phyloP scores from a whole-genome alignment of 2,113 vertebrate genomes.

The Gopherus evgoodei region DNA sequence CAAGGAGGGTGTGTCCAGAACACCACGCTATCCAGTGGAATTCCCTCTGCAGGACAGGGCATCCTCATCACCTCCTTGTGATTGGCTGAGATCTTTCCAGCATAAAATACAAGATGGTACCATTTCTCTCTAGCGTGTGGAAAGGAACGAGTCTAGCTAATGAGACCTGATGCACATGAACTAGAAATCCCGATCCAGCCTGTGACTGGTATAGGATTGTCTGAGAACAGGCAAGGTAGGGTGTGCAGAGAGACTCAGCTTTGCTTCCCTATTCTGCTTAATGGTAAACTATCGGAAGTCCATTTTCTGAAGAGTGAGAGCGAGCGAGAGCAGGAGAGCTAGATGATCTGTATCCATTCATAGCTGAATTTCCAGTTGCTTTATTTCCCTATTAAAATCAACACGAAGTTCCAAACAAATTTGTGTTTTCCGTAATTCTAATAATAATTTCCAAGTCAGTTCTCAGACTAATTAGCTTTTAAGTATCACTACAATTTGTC shows the following conservation, averaged over 20 bases:
- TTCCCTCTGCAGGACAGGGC: background rate
- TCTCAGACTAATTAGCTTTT: background rate
- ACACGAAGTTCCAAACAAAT: background rate
- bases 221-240: background rate
- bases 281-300: background rate
- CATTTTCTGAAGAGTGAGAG: background rate
- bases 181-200: background rate
- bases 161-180: background rate
- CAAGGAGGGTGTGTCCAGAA: background rate
- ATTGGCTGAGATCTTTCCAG: background rate
- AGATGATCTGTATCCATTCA: background rate
- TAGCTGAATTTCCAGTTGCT: background rate
- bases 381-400: conserved; percentile 9
- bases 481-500: background rate
- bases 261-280: no score
- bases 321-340: no score
- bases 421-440: background rate
- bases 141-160: background rate
- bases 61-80: background rate
- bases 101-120: background rate
- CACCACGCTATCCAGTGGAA: background rate
- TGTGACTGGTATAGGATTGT: background rate
- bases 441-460: background rate
- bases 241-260: background rate
- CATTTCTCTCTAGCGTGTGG: background rate